These are phyloP conservation scores for Cheilinus undulatus DNA, from an alignment of 2,113 vertebrate genomes.

Conservation along the genomic window DNA sequence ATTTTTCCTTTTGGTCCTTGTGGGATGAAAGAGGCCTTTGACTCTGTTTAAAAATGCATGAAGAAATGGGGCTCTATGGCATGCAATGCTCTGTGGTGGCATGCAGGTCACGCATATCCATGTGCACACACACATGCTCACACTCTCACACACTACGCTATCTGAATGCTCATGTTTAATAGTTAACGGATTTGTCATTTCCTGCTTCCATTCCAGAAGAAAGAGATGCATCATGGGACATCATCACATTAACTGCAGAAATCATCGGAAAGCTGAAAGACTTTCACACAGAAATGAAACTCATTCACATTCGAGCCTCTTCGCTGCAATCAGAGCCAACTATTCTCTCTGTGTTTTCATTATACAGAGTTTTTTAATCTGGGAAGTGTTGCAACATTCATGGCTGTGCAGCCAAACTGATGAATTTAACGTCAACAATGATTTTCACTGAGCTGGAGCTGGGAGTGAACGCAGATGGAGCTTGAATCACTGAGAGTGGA, in stretches of 20 bases:
- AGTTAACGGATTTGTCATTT: background rate
- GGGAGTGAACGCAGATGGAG: background rate
- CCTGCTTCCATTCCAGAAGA: background rate
- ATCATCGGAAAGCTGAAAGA: too few relatives aligned
- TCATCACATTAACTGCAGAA: background rate
- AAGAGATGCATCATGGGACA: background rate
- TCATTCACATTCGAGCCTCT: too few relatives aligned
- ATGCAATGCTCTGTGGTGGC: background rate
- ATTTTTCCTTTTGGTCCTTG: background rate
- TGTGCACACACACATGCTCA: background rate
- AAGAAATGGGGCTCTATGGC: conserved; percentile 1
- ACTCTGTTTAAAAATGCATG: conserved; percentile 9
- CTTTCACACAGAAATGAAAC: too few relatives aligned
- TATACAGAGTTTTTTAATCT: too few relatives aligned
- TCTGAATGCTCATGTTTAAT: background rate
- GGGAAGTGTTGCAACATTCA: too few relatives aligned
- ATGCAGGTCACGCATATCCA: conserved; percentile 5
- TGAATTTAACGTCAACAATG: background rate
- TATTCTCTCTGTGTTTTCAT: too few relatives aligned
- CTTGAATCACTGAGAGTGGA: too few relatives aligned
- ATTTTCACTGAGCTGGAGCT: background rate
- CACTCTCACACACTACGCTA: background rate
- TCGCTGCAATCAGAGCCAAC: too few relatives aligned
- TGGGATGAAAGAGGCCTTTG: background rate
- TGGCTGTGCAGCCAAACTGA: background rate